phyloP scores from a whole-genome alignment of 2,797 vertebrate species.

The Linurgus olivaceus region DNA sequence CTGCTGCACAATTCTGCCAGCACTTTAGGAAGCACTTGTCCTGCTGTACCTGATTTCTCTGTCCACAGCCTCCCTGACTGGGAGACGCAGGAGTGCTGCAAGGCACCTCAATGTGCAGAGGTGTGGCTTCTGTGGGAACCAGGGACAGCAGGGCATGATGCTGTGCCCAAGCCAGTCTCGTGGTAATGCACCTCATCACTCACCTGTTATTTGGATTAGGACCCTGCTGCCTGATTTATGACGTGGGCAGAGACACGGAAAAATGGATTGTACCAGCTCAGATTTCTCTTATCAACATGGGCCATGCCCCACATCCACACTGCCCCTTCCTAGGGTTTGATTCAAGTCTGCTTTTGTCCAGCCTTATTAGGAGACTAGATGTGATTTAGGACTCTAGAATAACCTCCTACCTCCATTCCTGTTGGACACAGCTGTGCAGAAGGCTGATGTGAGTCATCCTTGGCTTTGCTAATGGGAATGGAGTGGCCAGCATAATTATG shows the following conservation, averaged over 20 bases:
- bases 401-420: not conserved
- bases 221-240: not conserved
- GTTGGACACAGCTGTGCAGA: not conserved
- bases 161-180: not conserved
- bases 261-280: not conserved
- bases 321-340: not conserved
- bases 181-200: not conserved
- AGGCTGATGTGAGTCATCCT: not conserved
- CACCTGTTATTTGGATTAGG: not conserved
- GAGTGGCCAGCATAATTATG: not conserved
- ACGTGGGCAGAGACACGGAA: not conserved
- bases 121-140: not conserved
- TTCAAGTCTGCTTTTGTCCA: not conserved
- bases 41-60: not conserved
- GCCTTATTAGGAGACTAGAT: not conserved
- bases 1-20: not conserved
- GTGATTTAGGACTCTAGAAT: not conserved
- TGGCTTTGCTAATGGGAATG: not conserved
- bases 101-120: not conserved
- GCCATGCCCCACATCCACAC: not conserved
- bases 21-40: not conserved
- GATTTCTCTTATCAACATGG: not conserved
- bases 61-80: not conserved
- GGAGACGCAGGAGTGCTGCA: not conserved
- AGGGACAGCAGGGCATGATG: not conserved